These are phyloP conservation scores for Myotis findleyi DNA, from an alignment of 2,797 vertebrate species.

Conservation along the genomic window DNA sequence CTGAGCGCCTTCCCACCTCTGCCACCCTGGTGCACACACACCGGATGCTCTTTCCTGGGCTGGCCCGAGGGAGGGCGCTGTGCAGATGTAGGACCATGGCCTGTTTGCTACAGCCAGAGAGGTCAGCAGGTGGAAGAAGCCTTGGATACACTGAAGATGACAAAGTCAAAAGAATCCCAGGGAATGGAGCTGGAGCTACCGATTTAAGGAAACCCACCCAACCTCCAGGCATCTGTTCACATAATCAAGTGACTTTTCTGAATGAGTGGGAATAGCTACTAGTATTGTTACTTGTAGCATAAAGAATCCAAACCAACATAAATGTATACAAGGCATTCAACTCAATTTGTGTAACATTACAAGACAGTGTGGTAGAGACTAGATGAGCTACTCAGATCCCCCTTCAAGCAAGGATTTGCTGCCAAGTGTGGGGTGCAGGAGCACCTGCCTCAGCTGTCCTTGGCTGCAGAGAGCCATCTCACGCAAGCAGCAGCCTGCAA, in stretches of 20 bases:
- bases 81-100: neutral
- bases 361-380: neutral
- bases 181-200: neutral
- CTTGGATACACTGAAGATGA: neutral
- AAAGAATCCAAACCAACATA: conserved; percentile 18
- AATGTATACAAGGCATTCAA: neutral
- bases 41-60: neutral
- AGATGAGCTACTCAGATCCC: neutral
- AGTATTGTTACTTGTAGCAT: neutral
- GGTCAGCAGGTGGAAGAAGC: neutral
- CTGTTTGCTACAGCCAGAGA: neutral
- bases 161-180: neutral
- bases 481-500: neutral
- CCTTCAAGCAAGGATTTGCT: neutral
- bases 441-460: neutral
- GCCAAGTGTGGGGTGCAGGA: neutral
- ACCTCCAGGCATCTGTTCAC: neutral
- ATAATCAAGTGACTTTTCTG: neutral
- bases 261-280: neutral
- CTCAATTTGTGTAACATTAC: neutral
- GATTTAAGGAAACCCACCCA: neutral
- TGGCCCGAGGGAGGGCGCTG: too few species aligned
- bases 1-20: neutral
- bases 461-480: neutral
- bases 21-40: neutral